Base-by-base conservation (phyloP, 2,113 vertebrate genomes). In the Tyrannus savana region DNA sequence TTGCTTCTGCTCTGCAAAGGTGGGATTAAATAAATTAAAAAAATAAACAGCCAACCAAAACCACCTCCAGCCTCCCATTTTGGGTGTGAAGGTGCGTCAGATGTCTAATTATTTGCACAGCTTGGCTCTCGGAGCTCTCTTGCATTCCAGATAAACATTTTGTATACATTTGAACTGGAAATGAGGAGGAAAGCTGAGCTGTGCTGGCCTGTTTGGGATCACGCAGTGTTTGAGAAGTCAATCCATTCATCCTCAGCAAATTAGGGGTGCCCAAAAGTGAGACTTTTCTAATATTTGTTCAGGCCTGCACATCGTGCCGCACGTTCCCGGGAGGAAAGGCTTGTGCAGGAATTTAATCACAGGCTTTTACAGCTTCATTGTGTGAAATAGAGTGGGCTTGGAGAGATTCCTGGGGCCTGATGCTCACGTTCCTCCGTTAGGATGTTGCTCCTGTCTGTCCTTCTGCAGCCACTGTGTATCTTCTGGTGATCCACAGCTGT, bases 281-380 rank as follows among this genome's bases (percentile, higher is more conserved):
- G 75, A 60, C 81, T 95, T 95, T 84, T 90, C 95, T 95, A 91
- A 67, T 97, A 96, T 97, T 97, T 97, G 93, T 92, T 97, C 87
- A 92, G 96, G 84, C 89, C 95, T 25, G 89, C 18, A 14, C 50
- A 75, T 76, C 19, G 23, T 16, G n/a, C 80, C 31, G 42, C 8
- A 6, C 13, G 1, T 81, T 97, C 96, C 86, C 50, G 8, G 77
- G 92, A 88, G 89, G 56, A 7, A 68, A 67, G 55, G 72, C 53
- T 96, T 84, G 73, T 1, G 3, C 35, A 42, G 96, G 90, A 91
- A 93, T 69, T 86, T 77, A 93, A 84, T 95, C 95, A 52, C 90
- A 18, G 12, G n/a, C 64, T 87, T 83, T 78, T 67, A 42, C 28
- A 33, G 37, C 71, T 55, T 85, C 76, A 79, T 35, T 2, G 27